phyloP scores from a whole-genome alignment of 2,113 vertebrate species.

The Triplophysa siluroides region DNA sequence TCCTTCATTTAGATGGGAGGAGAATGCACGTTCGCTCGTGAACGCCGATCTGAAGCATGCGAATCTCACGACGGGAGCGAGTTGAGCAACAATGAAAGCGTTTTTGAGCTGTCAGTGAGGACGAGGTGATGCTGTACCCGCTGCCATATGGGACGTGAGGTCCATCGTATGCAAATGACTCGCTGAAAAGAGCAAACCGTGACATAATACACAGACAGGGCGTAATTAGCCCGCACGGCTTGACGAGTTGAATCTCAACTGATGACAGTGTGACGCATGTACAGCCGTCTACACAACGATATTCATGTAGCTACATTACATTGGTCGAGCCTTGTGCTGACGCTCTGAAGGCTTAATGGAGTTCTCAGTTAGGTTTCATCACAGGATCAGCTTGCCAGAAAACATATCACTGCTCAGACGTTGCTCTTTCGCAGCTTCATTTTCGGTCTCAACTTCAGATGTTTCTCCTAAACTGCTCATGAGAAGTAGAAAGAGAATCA shows the following conservation, averaged over 20 bases:
- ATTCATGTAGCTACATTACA: no score
- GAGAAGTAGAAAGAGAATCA: no score
- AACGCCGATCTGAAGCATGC: slow-evolving; percentile 35
- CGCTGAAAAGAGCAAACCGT: slow-evolving; percentile 60
- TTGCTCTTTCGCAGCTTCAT: no score
- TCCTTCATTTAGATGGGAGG: slow-evolving; percentile 56
- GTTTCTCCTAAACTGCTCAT: no score
- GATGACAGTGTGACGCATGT: no score
- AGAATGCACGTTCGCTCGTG: slow-evolving; percentile 44
- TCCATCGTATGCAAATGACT: slow-evolving; percentile 67
- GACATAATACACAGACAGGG: slow-evolving; percentile 60
- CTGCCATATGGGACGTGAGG: slow-evolving; percentile 65
- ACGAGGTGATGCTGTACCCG: not conserved
- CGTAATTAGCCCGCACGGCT: slow-evolving; percentile 66
- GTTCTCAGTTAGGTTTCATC: no score
- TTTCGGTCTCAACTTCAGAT: no score
- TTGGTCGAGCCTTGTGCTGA: no score
- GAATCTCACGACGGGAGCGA: slow-evolving; percentile 23
- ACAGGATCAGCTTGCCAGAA: no score
- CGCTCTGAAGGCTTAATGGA: no score
- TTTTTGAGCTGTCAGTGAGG: slow-evolving; percentile 41
- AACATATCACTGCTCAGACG: no score
- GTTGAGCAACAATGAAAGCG: slow-evolving; percentile 27
- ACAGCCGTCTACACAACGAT: not conserved
- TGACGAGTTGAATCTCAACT: slow-evolving; percentile 54